Evolutionary conservation across 2,888 invertebrate genomes (phyloP), one percentile per base, ranked within the genome.

Genomic region (Drosophila eohydei): DNA sequence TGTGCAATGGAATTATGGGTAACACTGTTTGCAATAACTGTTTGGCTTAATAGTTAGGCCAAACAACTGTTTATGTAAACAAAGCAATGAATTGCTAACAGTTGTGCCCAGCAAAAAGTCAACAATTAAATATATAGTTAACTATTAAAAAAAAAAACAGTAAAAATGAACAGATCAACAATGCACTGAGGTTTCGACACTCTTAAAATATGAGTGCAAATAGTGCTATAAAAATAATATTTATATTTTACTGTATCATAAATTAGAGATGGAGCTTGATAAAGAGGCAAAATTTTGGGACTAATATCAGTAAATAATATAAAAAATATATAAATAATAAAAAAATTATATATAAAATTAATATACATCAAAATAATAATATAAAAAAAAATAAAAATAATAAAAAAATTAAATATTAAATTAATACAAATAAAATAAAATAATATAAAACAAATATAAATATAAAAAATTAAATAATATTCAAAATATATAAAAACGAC

Each of bases 61-160:
- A 28, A 56, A 41, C 69, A 67, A 57, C 50, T 73, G 57, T 48
- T 62, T 12, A 43, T 38, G 50, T 55, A 58, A 75, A 32, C 58
- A 62, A 55, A 2, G n/a, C 26, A 56, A 46, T 40, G 36, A 61
- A 32, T 41, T 51, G 40, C 30, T 26, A 43, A 30, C 26, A 34
- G 30, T 28, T 52, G 32, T 21, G 51, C 11, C 11, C 21, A 51
- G 21, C n/a, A 32, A 32, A 32, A 50, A 48, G 9, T 46, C 0
- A 28, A 32, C 4, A 21, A 52, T 26, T 28, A 46, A 46, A 30
- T 48, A 5, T 26, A 38, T 16, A n/a, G 4, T 2, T 8, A n/a
- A 38, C 8, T 11, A 14, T n/a, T 2, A 51, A n/a, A 41, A 36
- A 41, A 36, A 51, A 66, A 48, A 52, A 46, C 8, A 21, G 8